Conservation (phyloP, 2,113 vertebrate species). For the Lampris incognitus region DNA sequence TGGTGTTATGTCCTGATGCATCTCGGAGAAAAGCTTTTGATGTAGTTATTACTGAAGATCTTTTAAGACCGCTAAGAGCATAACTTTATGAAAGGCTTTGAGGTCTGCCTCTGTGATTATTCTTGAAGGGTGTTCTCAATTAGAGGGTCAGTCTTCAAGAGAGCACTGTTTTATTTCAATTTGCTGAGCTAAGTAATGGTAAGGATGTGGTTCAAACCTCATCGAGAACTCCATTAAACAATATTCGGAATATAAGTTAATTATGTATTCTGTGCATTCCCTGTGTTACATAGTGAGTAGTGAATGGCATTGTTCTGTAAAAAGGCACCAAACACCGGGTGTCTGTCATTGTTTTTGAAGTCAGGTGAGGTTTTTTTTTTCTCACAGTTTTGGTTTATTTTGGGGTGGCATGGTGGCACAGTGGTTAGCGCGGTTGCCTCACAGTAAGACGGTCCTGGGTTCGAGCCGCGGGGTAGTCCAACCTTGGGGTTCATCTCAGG, state of each 20-base stretch:
- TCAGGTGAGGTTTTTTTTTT: not conserved
- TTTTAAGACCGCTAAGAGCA: slow-evolving; percentile 48
- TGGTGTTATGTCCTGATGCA: slow-evolving; percentile 68
- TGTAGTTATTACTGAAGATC: slow-evolving; percentile 66
- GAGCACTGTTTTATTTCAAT: slow-evolving; percentile 46
- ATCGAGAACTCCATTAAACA: too few species aligned
- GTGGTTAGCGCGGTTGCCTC: too few species aligned
- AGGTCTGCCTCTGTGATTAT: slow-evolving; percentile 46
- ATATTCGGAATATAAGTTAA: too few species aligned
- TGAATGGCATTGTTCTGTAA: not conserved
- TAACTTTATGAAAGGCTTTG: slow-evolving; percentile 41
- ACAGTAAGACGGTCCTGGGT: too few species aligned
- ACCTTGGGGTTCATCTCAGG: too few species aligned
- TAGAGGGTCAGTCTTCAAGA: slow-evolving; percentile 30
- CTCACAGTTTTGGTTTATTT: not conserved
- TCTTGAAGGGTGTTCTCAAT: slow-evolving; percentile 33
- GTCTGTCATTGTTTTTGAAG: not conserved
- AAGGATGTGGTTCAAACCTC: slow-evolving; percentile 27
- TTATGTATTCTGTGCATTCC: too few species aligned
- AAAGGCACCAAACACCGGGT: not conserved
- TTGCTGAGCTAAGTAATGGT: slow-evolving; percentile 22
- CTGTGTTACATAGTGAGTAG: not conserved
- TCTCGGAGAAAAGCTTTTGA: slow-evolving; percentile 70
- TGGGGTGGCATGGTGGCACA: too few species aligned
- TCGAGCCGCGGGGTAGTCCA: too few species aligned